Evolutionary conservation across 2,888 invertebrate species (phyloP).

Genomic region (Ormyrus nitidulus): DNA sequence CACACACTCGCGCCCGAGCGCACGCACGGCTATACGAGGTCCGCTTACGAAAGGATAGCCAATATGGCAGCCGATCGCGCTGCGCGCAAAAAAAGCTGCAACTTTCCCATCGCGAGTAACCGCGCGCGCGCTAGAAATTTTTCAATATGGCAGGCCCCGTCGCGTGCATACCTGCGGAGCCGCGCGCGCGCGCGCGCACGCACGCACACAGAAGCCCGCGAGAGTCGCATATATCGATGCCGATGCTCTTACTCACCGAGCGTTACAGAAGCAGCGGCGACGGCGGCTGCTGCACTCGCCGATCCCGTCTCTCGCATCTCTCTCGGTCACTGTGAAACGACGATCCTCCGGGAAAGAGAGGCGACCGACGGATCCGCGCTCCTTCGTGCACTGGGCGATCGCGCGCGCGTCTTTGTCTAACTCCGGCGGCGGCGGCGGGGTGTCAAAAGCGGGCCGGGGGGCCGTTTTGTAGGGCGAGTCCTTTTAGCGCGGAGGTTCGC

Average conservation of each 20-base stretch:
- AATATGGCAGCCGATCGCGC: too few species aligned
- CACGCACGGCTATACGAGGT: not conserved
- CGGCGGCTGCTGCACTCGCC: too few species aligned
- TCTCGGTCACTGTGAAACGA: too few species aligned
- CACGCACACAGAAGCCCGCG: not conserved
- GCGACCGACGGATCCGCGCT: too few species aligned
- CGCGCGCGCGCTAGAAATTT: constrained; percentile 19
- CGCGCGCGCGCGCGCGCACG: constrained; percentile 21
- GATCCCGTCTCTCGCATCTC: too few species aligned
- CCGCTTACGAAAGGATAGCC: too few species aligned
- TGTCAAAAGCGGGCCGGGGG: too few species aligned
- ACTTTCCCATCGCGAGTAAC: not conserved
- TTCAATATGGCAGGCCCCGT: constrained; percentile 43
- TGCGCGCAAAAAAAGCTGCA: too few species aligned
- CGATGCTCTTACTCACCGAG: constrained; percentile 42
- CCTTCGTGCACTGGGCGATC: not conserved
- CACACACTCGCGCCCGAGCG: not conserved
- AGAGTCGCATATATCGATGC: not conserved
- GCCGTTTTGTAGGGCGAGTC: too few species aligned
- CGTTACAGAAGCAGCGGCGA: not conserved
- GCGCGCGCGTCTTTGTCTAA: not conserved
- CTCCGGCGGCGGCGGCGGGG: not conserved
- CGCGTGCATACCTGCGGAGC: not conserved
- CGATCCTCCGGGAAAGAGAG: too few species aligned
- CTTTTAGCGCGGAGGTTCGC: too few species aligned